Evolutionary conservation across 2,113 vertebrate genomes (phyloP), one percentile per base, ranked within the genome.

Genomic region (Phocoena sinus): DNA sequence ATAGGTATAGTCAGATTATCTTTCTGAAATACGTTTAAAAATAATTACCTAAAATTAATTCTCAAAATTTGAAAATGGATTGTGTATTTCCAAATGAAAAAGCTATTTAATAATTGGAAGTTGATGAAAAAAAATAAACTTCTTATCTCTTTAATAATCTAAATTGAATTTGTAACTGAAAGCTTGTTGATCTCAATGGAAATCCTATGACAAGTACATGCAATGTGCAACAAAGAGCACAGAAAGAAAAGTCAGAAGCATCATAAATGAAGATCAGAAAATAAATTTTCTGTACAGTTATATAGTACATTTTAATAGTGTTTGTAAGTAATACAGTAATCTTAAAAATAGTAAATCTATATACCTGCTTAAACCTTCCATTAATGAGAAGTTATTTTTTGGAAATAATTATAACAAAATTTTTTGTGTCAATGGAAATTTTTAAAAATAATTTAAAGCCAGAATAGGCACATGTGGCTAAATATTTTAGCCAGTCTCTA

Each of bases 141-240:
- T 94, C 50, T 94, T 96, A 94, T 71, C 71, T 95, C 81, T 94
- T 94, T 97, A 93, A 95, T 95, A 94, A 96, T 93, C 94, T 98
- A 81, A 10, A 95, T 91, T 97, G 81, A 98, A 97, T 90, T 94
- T 67, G 36, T 98, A 98, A 98, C 93, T 97, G 93, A 98, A 97
- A 98, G 96, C 94, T 98, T 98, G 96, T 95, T 96, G 94, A 65
- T 94, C 84, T 96, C 79, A 91, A 47, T 96, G 87, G 94, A 91
- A 95, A 2, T 82, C 21, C 25, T 93, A 38, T 56, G 83, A 53
- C 31, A 97, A 96, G 97, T 26, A 96, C 36, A 95, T 84, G 65
- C 91, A 96, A 89, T 95, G 79, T 97, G n/a, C 63, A 88, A 90
- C 8, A 96, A 96, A 97, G 44, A 3, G 18, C 74, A 90, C 21